Conservation (phyloP, 2,797 vertebrate genomes). For the Thripadectes ignobilis region DNA sequence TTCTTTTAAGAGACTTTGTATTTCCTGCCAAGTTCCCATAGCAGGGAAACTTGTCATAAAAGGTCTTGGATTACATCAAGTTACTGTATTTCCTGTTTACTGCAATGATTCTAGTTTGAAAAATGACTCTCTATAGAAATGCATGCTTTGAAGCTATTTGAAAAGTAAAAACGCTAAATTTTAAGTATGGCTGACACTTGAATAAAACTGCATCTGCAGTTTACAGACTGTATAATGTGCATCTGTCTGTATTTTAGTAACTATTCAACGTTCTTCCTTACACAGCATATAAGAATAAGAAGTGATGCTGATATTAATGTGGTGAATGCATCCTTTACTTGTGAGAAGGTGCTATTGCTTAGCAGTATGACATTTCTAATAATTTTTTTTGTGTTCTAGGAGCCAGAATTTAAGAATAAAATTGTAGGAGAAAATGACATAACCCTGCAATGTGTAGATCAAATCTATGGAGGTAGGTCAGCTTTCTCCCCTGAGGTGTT, state of each 20-base stretch:
- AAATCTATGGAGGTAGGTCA: conserved; percentile 86
- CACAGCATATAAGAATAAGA: background rate
- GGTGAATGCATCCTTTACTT: background rate
- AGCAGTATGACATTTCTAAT: background rate
- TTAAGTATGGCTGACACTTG: background rate
- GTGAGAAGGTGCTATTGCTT: background rate
- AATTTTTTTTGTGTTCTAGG: conserved; percentile 64
- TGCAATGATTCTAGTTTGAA: background rate
- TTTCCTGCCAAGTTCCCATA: conserved; percentile 38
- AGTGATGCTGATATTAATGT: background rate
- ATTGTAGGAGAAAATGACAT: conserved; percentile 88
- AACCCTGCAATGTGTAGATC: conserved; percentile 86
- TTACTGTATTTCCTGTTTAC: conserved; percentile 58
- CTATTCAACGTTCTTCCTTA: background rate
- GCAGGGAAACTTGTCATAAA: conserved; percentile 20
- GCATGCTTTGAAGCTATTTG: background rate
- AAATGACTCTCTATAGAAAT: background rate
- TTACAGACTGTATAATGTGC: background rate
- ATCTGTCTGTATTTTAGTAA: background rate
- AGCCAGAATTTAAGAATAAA: conserved; percentile 85
- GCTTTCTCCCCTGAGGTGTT: background rate
- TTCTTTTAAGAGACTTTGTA: background rate
- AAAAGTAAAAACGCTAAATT: background rate
- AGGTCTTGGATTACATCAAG: background rate
- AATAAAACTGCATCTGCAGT: background rate